Evolutionary conservation across 2,113 vertebrate species (phyloP), one percentile per base, ranked within the genome.

Genomic region (Colistium nudipinnis): DNA sequence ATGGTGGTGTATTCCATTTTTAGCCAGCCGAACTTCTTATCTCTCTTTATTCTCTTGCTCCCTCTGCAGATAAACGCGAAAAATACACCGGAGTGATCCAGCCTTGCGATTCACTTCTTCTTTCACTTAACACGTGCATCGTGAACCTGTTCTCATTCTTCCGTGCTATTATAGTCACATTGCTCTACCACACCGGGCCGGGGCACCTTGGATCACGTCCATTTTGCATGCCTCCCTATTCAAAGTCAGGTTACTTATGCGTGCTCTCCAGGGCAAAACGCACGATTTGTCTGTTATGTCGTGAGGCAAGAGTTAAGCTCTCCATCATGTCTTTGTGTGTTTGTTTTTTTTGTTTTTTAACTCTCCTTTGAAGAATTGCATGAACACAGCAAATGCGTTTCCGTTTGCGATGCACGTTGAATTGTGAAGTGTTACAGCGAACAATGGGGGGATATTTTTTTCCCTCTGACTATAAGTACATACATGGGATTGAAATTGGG

Each of bases 31-130:
- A 27, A 4, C 4, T 31, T 27, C 14, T 28, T 12, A 19, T 31
- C 1, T 7, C 25, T 25, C 74, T 76, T 80, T 77, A 66, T 75
- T 84, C 83, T 90, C 78, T 85, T 80, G 78, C 89, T 61, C 88
- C 89, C 89, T 87, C 91, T 92, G 78, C 85, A 84, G 91, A 81
- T 53, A 59, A 64, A 51, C 70, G 7, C 48, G 53, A 43, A 73
- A 71, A 89, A 82, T 78, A 76, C 86, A 86, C 49, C 76, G 39
- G 16, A 30, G 19, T 17, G 6, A 47, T 44, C 65, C 13, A 24
- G 3, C 31, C 28, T 27, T 24, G 0, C 35, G 39, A 54, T 65
- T 65, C 35, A 45, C 17, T 49, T 11, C 8, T 43, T 49, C 49
- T 38, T 31, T n/a, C 25, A 27, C 13, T 53, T 4, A 6, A 2